Conservation (phyloP, 2,888 invertebrate species). For the Nomada fabriciana region DNA sequence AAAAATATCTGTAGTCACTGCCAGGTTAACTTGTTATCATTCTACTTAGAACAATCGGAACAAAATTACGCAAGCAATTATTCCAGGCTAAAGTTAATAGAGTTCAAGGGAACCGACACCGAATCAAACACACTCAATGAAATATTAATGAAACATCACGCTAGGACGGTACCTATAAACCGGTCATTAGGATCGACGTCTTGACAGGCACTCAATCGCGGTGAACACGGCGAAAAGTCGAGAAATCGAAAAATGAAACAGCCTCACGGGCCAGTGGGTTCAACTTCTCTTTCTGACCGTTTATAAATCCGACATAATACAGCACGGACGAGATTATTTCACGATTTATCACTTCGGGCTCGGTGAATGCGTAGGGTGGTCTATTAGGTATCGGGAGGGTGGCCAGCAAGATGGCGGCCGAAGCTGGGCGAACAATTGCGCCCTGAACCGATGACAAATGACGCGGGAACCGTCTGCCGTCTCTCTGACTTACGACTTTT, state of each 20-base stretch:
- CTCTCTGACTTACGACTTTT: conserved; percentile 74
- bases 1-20: neutral
- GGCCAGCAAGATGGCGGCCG: conserved; percentile 75
- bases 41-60: neutral
- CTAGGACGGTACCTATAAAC: conserved; percentile 40
- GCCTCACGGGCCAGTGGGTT: conserved; percentile 63
- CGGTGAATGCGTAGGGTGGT: conserved; percentile 74
- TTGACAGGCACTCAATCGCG: conserved; percentile 52
- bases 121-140: neutral
- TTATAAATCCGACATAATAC: conserved; percentile 80
- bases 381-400: conserved; percentile 75
- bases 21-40: neutral
- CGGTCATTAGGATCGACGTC: conserved; percentile 52
- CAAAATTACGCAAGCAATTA: no score
- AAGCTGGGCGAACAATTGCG: conserved; percentile 77
- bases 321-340: conserved; percentile 79
- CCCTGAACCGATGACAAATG: conserved; percentile 81
- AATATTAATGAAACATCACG: conserved; percentile 34
- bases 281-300: conserved; percentile 51
- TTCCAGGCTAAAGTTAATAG: conserved; percentile 1
- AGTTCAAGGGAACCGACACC: neutral
- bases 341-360: conserved; percentile 78
- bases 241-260: conserved; percentile 65
- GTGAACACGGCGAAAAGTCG: conserved; percentile 41
- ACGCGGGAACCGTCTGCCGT: conserved; percentile 72